A percentile compares a stretch with the other conserved stretches of the same genome.
Evolutionary conservation across 1,140 invertebrate genomes (phyloP).

Genomic region (Microplitis demolitor): DNA sequence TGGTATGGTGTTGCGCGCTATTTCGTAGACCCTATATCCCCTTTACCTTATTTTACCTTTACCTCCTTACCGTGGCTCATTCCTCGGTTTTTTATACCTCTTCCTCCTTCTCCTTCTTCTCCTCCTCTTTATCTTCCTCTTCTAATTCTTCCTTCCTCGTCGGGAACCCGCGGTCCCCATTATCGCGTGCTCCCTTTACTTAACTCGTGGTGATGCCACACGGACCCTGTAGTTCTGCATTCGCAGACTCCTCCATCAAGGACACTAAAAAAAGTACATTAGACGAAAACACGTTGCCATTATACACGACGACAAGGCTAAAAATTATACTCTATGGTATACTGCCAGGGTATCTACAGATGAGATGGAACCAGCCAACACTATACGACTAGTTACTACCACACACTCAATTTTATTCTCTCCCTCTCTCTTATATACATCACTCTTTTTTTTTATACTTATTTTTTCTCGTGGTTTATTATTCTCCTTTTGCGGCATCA

Average conservation of each 20-base stretch:
- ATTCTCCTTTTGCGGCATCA: not conserved
- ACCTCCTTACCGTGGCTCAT: too few species aligned
- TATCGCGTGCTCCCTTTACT: not conserved
- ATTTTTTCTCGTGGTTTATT: not conserved
- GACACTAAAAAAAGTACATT: constrained; percentile 63
- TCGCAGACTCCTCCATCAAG: constrained; percentile 63
- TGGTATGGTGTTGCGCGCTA: constrained; percentile 29
- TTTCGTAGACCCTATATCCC: constrained; percentile 46
- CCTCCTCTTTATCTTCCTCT: not conserved
- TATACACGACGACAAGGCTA: constrained; percentile 25
- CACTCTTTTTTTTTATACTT: not conserved
- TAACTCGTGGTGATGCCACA: constrained; percentile 15
- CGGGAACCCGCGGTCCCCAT: constrained; percentile 19
- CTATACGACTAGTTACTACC: constrained; percentile 10
- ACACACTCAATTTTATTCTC: constrained; percentile 5
- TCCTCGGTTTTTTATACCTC: too few species aligned
- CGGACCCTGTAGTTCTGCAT: constrained; percentile 59
- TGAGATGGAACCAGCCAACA: too few species aligned
- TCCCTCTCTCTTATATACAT: not conserved
- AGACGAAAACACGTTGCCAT: constrained; percentile 61
- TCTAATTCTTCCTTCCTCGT: not conserved
- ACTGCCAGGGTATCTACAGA: not conserved
- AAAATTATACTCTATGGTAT: constrained; percentile 22
- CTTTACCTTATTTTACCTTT: constrained; percentile 20
- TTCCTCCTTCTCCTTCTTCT: not conserved